Percentiles rank a stretch among this genome's conserved stretches.
phyloP scores from a whole-genome alignment of 2,797 vertebrate genomes.

The Neosilurus hyrtlii region DNA sequence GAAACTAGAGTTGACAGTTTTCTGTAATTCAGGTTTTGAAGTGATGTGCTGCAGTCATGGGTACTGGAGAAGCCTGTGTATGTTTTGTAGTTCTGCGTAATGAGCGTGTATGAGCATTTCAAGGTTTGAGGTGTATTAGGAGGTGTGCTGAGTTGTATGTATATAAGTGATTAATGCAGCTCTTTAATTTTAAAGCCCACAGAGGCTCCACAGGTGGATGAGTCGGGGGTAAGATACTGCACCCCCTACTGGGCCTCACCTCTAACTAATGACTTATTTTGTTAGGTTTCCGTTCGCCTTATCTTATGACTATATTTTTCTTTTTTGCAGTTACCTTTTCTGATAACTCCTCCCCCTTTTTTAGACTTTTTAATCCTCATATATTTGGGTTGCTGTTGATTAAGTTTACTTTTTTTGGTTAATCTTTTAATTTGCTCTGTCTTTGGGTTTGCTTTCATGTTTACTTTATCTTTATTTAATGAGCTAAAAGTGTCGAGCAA shows the following conservation, averaged over 20 bases:
- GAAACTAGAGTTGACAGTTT: neutral
- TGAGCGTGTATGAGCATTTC: conserved; percentile 29
- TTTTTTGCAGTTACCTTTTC: conserved; percentile 27
- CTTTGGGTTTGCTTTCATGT: conserved; percentile 57
- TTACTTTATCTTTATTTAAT: conserved; percentile 41
- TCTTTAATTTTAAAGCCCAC: conserved; percentile 99
- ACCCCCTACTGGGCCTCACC: conserved; percentile 59
- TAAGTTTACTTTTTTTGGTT: conserved; percentile 17
- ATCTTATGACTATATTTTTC: neutral
- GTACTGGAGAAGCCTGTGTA: conserved; percentile 24
- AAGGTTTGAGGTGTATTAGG: conserved; percentile 28
- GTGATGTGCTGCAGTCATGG: neutral
- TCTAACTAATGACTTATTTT: conserved; percentile 59
- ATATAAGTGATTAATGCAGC: conserved; percentile 79
- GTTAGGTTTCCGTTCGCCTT: conserved; percentile 53
- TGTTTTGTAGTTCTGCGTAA: conserved; percentile 7
- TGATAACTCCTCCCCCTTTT: conserved; percentile 32
- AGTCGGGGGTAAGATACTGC: conserved; percentile 94
- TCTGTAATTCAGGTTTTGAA: neutral
- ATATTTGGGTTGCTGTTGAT: conserved; percentile 43
- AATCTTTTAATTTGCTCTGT: conserved; percentile 38
- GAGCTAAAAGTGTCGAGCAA: conserved; percentile 71
- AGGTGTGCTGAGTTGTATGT: conserved; percentile 6
- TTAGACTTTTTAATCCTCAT: conserved; percentile 27
- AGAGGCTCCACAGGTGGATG: conserved; percentile 97